Percentiles rank a stretch among this genome's conserved stretches.
These are phyloP conservation scores for Isurus oxyrinchus DNA, from an alignment of 2,113 vertebrate genomes.

Conservation along the genomic window DNA sequence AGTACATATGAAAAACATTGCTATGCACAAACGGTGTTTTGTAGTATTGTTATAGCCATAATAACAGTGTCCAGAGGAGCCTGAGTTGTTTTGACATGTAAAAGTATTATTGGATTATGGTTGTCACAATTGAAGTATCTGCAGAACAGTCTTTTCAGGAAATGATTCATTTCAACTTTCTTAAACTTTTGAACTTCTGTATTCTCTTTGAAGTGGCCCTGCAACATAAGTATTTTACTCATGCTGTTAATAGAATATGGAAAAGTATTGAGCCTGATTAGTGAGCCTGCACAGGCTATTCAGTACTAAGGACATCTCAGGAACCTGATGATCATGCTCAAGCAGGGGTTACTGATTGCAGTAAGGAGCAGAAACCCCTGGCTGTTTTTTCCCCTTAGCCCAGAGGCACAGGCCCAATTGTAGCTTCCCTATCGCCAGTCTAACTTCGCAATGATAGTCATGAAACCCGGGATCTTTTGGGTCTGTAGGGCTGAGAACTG, in stretches of 20 bases:
- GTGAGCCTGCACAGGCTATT: neutral
- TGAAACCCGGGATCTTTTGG: neutral
- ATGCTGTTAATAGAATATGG: neutral
- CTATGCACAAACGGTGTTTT: slow-evolving; percentile 24
- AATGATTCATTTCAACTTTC: slow-evolving; percentile 21
- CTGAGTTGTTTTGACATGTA: slow-evolving; percentile 26
- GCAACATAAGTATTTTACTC: neutral
- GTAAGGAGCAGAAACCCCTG: neutral
- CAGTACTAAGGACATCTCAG: neutral
- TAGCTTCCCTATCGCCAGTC: neutral
- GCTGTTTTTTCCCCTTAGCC: neutral
- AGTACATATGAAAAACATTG: slow-evolving; percentile 51
- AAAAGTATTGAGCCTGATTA: neutral
- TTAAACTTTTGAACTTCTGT: neutral
- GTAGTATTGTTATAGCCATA: slow-evolving; percentile 22
- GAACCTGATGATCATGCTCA: neutral
- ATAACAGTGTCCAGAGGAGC: slow-evolving; percentile 21
- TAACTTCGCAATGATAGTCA: neutral
- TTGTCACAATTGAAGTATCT: slow-evolving; percentile 11
- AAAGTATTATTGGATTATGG: slow-evolving; percentile 5
- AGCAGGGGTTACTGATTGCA: neutral
- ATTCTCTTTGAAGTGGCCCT: neutral
- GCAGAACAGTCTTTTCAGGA: neutral
- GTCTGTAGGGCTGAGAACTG: neutral
- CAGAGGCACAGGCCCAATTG: neutral